Evolutionary conservation across 2,888 invertebrate genomes (phyloP).

Genomic region (Herminia tarsipennalis): DNA sequence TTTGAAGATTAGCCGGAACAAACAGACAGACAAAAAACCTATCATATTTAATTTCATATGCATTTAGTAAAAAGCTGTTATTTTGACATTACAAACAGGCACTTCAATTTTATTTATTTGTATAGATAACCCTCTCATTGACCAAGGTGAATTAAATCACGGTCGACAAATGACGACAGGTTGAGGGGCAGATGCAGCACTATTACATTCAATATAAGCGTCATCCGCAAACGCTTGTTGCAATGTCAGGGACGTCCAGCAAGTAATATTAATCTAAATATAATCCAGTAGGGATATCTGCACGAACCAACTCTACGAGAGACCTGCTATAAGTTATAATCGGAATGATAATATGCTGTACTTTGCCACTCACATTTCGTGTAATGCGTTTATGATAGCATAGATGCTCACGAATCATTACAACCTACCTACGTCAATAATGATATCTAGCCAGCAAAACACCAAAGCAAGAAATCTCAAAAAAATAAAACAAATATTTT

Average conservation of each 20-base stretch:
- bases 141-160: conserved; percentile 76
- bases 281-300: conserved; percentile 9
- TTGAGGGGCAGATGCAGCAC: conserved; percentile 75
- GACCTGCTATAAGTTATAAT: conserved; percentile 16
- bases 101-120: neutral
- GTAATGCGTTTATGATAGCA: too few species aligned
- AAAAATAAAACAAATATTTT: conserved; percentile 14
- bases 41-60: too few species aligned
- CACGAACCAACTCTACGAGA: conserved; percentile 10
- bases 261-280: conserved; percentile 23
- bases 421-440: too few species aligned
- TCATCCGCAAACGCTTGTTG: conserved; percentile 66
- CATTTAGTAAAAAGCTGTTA: too few species aligned
- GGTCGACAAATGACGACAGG: conserved; percentile 68
- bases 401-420: too few species aligned
- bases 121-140: conserved; percentile 42
- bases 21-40: too few species aligned
- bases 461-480: conserved; percentile 7
- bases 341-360: conserved; percentile 9
- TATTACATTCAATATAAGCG: conserved; percentile 68
- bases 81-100: too few species aligned
- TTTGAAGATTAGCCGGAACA: too few species aligned
- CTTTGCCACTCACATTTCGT: conserved; percentile 3
- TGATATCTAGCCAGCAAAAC: too few species aligned
- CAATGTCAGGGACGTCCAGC: conserved; percentile 70